Evolutionary conservation across 2,113 vertebrate species (phyloP), one percentile per base, ranked within the genome.

Genomic region (Taurulus bubalis): DNA sequence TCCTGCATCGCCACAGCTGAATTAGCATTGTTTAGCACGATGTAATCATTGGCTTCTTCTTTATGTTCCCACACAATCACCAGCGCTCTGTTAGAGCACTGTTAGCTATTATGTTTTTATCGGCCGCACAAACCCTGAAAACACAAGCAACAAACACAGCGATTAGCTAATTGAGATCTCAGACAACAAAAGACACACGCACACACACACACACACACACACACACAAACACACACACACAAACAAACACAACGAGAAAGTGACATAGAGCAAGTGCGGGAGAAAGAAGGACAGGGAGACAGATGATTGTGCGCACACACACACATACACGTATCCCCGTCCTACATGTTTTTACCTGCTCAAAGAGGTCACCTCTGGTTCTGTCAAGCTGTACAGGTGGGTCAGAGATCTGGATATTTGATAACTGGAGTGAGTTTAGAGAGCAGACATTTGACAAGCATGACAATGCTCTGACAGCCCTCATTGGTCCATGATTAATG

Each of bases 401-500:
- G 92, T 92, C 88, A 95, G 92, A 95, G 94, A 96, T 96, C 88
- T 93, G 91, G 92, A 93, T 34, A 34, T 90, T 71, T 92, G 94
- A 94, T 93, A 95, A 87, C 86, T 93, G 93, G 90, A 91, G 91
- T 91, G 90, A 90, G 89, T 85, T 94, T 76, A 76, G 83, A 7
- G 80, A 95, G 93, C 93, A 95, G 94, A 93, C 92, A 92, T 94
- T 94, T 94, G 95, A 96, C 94, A 95, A 93, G 94, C 93, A 84
- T 84, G 87, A 94, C 92, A 93, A 94, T 91, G 92, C 85, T 90
- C 93, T 94, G 93, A 96, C 96, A 96, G 94, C 91, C 85, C 86
- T 95, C 92, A 92, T 90, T 93, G 94, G 93, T 73, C 89, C 85
- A 91, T 96, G 94, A 96, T 97, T 97, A 96, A 96, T 95, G 94